Percentiles rank a stretch among this genome's conserved stretches.
These are phyloP conservation scores for Aphodius granarius DNA, from an alignment of 2,888 invertebrate species.

Conservation along the genomic window DNA sequence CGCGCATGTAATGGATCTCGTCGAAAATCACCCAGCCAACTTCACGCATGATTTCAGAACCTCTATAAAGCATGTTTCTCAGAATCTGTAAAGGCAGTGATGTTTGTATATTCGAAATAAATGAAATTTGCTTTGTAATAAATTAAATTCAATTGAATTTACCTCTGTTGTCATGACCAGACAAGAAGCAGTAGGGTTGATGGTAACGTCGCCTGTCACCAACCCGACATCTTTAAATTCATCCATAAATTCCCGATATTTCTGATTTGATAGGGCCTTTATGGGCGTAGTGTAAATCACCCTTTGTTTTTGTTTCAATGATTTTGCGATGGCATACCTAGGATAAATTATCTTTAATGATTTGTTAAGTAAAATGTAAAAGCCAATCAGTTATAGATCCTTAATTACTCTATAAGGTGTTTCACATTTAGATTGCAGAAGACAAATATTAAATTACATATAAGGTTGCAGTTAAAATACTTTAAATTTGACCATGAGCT, in stretches of 20 bases:
- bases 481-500: too few species aligned
- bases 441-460: too few species aligned
- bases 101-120: background rate
- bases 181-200: conserved; percentile 96
- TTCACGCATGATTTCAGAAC: conserved; percentile 98
- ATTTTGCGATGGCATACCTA: conserved; percentile 93
- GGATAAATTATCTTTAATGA: conserved; percentile 6
- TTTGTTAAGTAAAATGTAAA: background rate
- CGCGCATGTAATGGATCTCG: conserved; percentile 99
- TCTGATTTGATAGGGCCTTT: conserved; percentile 98
- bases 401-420: too few species aligned
- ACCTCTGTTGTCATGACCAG: conserved; percentile 99
- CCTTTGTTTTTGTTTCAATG: conserved; percentile 90
- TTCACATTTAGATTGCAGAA: too few species aligned
- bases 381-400: background rate
- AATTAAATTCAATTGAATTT: conserved; percentile 30
- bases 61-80: conserved; percentile 97
- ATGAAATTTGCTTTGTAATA: background rate
- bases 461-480: too few species aligned
- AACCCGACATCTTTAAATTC: conserved; percentile 98
- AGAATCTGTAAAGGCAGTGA: conserved; percentile 74
- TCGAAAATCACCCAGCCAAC: conserved; percentile 99
- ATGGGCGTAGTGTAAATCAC: conserved; percentile 99
- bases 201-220: conserved; percentile 98
- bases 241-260: conserved; percentile 96